Base-by-base conservation (phyloP, 1,140 invertebrate genomes). In the Lysiphlebus fabarum region DNA sequence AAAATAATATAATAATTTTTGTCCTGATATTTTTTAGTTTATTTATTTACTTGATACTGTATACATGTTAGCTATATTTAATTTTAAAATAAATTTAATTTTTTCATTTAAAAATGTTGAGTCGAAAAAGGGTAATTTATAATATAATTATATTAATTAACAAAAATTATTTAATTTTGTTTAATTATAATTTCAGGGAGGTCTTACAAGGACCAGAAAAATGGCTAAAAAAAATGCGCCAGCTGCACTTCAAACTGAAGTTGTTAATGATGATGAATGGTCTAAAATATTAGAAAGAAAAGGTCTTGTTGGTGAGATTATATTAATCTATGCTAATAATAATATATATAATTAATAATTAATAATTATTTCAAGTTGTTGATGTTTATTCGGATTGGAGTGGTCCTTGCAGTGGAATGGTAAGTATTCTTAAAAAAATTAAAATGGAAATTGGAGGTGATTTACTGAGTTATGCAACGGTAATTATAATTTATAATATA, bases 321-420 rank as follows among this genome's bases (percentile, higher is more conserved):
- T 14, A 7, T 40, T 6, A 40, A 6, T 40, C 38, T 40, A 6
- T 40, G 38, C 6, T 6, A 40, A 40, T 40, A 6, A 40, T 6
- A 9, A 9, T 40, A 40, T 40, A 6, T 40, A 9, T 6, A 40
- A 9, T 6, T n/a, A n/a, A 44, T 8, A 14, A 34, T 58, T 53
- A 58, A 58, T 59, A 51, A 65, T 63, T 63, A 58, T 55, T 71
- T 75, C 43, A 70, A 94, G 92, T 96, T 61, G 82, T 93, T 17
- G 93, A 96, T 73, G 84, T 95, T 34, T 96, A 92, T 76, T 90
- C 92, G n/a, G 91, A 93, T 61, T 96, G 93, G 93, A 91, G 90
- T 70, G 93, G 93, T 7, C 92, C 93, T 1, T 95, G 93, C 68
- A 78, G 86, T 56, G 91, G 89, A 34, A 92, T 96, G 90, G 82